These are phyloP conservation scores for Leptinotarsa tumamoca DNA, from an alignment of 2,888 invertebrate species.

Conservation along the genomic window DNA sequence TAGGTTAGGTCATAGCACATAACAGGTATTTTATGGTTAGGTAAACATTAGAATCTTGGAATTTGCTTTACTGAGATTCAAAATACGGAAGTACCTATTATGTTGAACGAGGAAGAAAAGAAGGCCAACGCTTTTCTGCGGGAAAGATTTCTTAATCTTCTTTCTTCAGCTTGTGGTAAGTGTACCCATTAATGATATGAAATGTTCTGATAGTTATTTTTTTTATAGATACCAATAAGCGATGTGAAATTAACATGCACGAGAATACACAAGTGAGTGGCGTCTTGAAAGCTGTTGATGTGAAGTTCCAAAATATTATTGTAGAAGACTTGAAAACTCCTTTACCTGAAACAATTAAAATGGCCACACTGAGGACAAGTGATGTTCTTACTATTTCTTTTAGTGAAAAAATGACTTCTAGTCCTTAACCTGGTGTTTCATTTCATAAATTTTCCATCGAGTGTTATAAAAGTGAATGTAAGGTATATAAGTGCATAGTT, in stretches of 20 bases:
- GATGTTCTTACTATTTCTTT: constrained; percentile 55
- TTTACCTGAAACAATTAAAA: constrained; percentile 49
- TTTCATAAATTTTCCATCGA: neutral
- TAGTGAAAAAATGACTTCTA: neutral
- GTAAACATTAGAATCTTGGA: too few relatives aligned
- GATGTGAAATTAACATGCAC: constrained; percentile 57
- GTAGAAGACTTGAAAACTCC: constrained; percentile 60
- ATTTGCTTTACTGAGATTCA: too few relatives aligned
- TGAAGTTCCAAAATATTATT: constrained; percentile 59
- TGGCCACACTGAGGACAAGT: constrained; percentile 58
- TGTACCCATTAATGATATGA: constrained; percentile 1
- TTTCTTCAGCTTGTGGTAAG: constrained; percentile 59
- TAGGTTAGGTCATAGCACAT: too few relatives aligned
- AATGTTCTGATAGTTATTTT: neutral
- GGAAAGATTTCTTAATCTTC: constrained; percentile 58
- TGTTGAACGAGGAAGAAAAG: constrained; percentile 43
- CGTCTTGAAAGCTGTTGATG: constrained; percentile 58
- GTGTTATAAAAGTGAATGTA: too few relatives aligned
- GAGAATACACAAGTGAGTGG: constrained; percentile 59
- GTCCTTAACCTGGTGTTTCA: neutral
- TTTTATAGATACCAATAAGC: constrained; percentile 50
- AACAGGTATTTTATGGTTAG: too few relatives aligned
- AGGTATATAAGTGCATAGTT: too few relatives aligned
- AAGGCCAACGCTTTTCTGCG: constrained; percentile 57
- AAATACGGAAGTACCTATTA: neutral